These are phyloP conservation scores for Burhinus oedicnemus DNA, from an alignment of 2,113 vertebrate genomes.

Conservation along the genomic window DNA sequence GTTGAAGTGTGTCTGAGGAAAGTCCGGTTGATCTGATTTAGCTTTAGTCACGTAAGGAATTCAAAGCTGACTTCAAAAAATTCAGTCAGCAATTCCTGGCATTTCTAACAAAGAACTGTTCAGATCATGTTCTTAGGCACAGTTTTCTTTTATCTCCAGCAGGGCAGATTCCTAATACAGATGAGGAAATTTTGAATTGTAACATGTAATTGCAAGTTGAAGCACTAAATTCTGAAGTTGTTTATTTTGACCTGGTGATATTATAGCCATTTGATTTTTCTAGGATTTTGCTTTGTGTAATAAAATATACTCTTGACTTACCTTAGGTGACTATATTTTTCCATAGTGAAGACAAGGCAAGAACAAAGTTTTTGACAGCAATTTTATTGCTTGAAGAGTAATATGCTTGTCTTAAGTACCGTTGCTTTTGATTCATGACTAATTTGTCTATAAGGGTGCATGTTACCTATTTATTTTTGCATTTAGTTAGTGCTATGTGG, in stretches of 20 bases:
- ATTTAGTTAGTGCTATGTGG: background rate
- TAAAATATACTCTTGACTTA: background rate
- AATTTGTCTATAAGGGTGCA: background rate
- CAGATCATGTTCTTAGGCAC: background rate
- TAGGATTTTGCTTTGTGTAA: background rate
- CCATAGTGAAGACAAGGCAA: background rate
- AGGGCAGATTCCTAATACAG: background rate
- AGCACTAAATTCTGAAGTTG: background rate
- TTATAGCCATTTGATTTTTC: background rate
- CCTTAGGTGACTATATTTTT: background rate
- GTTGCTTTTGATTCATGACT: background rate
- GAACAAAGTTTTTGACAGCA: background rate
- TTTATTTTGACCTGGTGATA: background rate
- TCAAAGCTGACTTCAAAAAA: background rate
- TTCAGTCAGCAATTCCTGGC: background rate
- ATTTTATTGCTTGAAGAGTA: background rate
- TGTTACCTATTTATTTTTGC: background rate
- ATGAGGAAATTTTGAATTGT: background rate
- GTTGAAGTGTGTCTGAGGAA: background rate
- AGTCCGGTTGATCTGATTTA: background rate
- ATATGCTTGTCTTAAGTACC: background rate
- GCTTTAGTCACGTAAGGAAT: background rate
- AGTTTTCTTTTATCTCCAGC: background rate
- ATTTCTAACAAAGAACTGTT: background rate
- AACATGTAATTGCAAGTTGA: background rate